These are phyloP conservation scores for Sturmia bella DNA, from an alignment of 2,888 invertebrate genomes.

Conservation along the genomic window DNA sequence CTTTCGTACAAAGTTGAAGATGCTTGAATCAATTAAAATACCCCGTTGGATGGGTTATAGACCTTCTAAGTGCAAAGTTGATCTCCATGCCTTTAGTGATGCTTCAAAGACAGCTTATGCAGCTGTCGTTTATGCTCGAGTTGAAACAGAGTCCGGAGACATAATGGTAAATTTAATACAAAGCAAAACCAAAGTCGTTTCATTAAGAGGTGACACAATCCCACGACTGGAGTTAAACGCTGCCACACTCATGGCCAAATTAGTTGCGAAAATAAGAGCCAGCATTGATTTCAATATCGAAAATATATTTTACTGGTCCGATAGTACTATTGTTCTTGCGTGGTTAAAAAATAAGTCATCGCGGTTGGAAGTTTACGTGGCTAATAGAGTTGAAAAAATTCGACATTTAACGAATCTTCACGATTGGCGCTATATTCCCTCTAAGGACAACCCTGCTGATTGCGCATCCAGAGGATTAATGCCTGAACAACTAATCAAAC, in stretches of 20 bases:
- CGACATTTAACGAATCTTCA: constrained; percentile 1
- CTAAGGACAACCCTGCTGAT: constrained; percentile 13
- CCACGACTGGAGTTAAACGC: constrained; percentile 33
- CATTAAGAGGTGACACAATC: constrained; percentile 25
- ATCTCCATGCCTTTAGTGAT: constrained; percentile 63
- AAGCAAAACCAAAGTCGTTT: constrained; percentile 35
- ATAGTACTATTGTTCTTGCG: constrained; percentile 45
- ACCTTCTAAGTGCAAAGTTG: not conserved
- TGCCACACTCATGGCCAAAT: constrained; percentile 6
- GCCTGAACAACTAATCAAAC: constrained; percentile 9
- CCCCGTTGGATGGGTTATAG: constrained; percentile 39
- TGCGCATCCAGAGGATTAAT: constrained; percentile 41
- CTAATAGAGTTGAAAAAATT: constrained; percentile 32
- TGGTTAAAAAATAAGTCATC: constrained; percentile 39
- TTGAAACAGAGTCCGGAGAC: constrained; percentile 5
- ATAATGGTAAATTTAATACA: constrained; percentile 15
- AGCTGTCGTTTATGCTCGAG: constrained; percentile 55
- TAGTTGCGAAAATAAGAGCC: constrained; percentile 11
- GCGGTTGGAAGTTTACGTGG: constrained; percentile 30
- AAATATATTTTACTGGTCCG: constrained; percentile 36
- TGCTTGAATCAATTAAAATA: constrained; percentile 47
- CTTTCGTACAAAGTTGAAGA: constrained; percentile 34
- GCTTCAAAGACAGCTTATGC: constrained; percentile 59
- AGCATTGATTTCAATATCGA: constrained; percentile 22
- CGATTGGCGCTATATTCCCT: constrained; percentile 15